phyloP scores from a whole-genome alignment of 2,888 invertebrate genomes.

The Boloria euphrosyne region DNA sequence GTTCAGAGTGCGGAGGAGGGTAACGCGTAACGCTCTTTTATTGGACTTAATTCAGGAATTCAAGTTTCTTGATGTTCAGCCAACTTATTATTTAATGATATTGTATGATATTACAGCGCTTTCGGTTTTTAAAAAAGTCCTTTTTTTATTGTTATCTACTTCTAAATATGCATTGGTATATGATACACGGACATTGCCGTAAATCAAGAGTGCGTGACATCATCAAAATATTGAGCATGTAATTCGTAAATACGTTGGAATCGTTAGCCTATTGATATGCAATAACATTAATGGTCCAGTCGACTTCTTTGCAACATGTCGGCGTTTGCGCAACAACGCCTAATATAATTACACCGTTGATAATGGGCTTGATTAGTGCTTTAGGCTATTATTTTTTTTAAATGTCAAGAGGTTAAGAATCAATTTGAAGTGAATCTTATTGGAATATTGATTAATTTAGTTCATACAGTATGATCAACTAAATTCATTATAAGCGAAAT shows the following conservation, averaged over 20 bases:
- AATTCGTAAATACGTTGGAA: slow-evolving; percentile 20
- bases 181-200: not conserved
- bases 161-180: not conserved
- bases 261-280: slow-evolving; percentile 33
- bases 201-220: not conserved
- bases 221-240: slow-evolving; percentile 19
- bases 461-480: not conserved
- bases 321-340: slow-evolving; percentile 32
- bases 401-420: slow-evolving; percentile 42
- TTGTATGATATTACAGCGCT: too few species aligned
- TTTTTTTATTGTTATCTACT: not conserved
- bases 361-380: slow-evolving; percentile 42
- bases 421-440: slow-evolving; percentile 17
- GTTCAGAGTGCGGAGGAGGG: slow-evolving; percentile 20
- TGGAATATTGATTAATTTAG: slow-evolving; percentile 10
- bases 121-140: too few species aligned
- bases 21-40: slow-evolving; percentile 14
- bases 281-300: slow-evolving; percentile 31
- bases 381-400: slow-evolving; percentile 40
- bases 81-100: too few species aligned
- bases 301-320: slow-evolving; percentile 29
- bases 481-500: not conserved
- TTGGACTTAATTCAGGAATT: slow-evolving; percentile 15
- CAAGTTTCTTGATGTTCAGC: not conserved
- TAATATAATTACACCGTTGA: slow-evolving; percentile 42